These are phyloP conservation scores for Chrysocyon brachyurus DNA, from an alignment of 2,797 vertebrate genomes.

Conservation along the genomic window DNA sequence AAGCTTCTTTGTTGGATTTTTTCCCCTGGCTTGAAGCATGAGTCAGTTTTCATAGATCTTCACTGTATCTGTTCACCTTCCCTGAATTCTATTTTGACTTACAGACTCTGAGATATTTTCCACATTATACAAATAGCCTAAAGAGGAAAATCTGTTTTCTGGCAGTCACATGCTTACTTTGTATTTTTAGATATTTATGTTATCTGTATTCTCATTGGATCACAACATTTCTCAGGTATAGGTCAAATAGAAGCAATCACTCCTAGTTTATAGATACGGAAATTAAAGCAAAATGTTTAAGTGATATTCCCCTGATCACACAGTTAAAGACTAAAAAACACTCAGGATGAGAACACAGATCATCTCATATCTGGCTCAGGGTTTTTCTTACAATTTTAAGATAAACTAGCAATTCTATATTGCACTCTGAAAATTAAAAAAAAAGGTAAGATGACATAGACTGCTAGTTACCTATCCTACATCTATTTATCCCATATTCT, in stretches of 20 bases:
- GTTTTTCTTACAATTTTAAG: not conserved
- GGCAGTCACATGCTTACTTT: not conserved
- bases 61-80: not conserved
- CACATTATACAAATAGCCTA: not conserved
- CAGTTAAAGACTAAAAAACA: not conserved
- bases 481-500: not conserved
- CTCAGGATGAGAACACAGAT: not conserved
- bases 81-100: not conserved
- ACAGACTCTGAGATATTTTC: not conserved
- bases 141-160: not conserved
- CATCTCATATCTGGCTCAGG: not conserved
- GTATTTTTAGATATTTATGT: not conserved
- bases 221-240: not conserved
- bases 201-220: not conserved
- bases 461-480: not conserved
- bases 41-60: not conserved
- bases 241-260: not conserved
- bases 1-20: not conserved
- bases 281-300: not conserved
- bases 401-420: not conserved
- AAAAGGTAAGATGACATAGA: not conserved
- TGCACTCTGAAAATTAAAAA: not conserved
- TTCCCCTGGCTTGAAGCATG: not conserved
- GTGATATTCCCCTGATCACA: not conserved
- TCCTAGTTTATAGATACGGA: not conserved